Evolutionary conservation across 1,140 invertebrate species (phyloP).

Genomic region (Psix sp.): DNA sequence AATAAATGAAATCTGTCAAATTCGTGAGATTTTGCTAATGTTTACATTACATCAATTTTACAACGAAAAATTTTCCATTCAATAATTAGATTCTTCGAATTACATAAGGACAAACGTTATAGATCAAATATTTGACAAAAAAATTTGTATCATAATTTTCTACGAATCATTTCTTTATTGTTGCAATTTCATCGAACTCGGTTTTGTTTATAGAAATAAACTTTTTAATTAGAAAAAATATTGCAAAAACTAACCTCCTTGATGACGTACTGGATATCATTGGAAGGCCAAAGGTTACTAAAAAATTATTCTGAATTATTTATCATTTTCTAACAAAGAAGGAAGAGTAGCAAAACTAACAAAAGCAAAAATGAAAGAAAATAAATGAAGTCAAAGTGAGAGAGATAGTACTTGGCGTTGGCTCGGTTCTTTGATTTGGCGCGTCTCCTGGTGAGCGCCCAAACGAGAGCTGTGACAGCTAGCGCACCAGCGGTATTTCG

Average conservation of each 20-base stretch:
- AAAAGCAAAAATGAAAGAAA: slow-evolving; percentile 1
- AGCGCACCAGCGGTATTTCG: slow-evolving; percentile 78
- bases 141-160: no score
- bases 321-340: slow-evolving; percentile 1
- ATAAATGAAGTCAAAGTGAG: background rate
- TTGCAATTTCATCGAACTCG: no score
- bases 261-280: slow-evolving; percentile 87
- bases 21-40: no score
- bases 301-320: slow-evolving; percentile 9
- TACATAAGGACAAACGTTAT: no score
- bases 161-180: no score
- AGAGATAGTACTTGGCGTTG: slow-evolving; percentile 62
- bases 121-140: no score
- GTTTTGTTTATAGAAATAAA: no score
- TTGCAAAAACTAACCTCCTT: slow-evolving; percentile 77
- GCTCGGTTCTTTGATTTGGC: slow-evolving; percentile 64
- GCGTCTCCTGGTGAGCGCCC: slow-evolving; percentile 77
- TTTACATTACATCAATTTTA: no score
- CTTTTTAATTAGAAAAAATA: slow-evolving; percentile 3
- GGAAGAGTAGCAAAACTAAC: slow-evolving; percentile 15
- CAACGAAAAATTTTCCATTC: no score
- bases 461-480: slow-evolving; percentile 78
- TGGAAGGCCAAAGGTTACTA: slow-evolving; percentile 67
- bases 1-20: no score
- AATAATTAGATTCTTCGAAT: no score